These are phyloP conservation scores for Chloroceryle inda DNA, from an alignment of 2,797 vertebrate genomes.

Conservation along the genomic window DNA sequence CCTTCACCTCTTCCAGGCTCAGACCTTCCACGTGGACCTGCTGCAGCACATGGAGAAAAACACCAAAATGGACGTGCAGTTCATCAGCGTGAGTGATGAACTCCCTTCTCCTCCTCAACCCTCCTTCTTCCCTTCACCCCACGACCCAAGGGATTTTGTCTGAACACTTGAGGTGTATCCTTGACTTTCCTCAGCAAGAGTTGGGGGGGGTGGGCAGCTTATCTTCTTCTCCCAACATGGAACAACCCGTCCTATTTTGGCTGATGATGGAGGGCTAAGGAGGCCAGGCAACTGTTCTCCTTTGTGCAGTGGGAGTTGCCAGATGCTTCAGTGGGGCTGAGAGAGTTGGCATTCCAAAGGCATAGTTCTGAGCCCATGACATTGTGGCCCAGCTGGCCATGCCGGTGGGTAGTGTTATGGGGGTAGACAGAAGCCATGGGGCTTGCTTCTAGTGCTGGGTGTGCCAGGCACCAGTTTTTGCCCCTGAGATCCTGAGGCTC, in stretches of 20 bases:
- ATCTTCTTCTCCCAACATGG: not conserved
- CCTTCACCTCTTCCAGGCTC: constrained; percentile 81
- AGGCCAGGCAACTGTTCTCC: not conserved
- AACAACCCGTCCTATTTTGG: not conserved
- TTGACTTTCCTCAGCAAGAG: not conserved
- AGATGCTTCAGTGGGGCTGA: accelerated
- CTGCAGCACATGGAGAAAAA: constrained; percentile 97
- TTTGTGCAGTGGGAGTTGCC: not conserved
- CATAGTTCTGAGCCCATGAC: not conserved
- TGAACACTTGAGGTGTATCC: not conserved
- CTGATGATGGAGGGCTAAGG: not conserved
- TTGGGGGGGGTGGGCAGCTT: not conserved
- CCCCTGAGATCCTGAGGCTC: not conserved
- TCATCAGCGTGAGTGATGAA: constrained; percentile 87
- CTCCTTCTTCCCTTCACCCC: not conserved
- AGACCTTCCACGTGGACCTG: constrained; percentile 92
- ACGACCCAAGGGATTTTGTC: not conserved
- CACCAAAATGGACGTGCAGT: constrained; percentile 93
- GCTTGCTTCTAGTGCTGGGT: not conserved
- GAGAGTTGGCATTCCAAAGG: not conserved
- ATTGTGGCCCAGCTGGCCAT: not conserved
- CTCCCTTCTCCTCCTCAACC: not conserved
- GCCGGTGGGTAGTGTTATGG: not conserved
- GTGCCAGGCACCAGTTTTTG: not conserved
- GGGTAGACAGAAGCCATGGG: not conserved